Evolutionary conservation across 2,888 invertebrate species (phyloP).

Genomic region (Volucella inflata): DNA sequence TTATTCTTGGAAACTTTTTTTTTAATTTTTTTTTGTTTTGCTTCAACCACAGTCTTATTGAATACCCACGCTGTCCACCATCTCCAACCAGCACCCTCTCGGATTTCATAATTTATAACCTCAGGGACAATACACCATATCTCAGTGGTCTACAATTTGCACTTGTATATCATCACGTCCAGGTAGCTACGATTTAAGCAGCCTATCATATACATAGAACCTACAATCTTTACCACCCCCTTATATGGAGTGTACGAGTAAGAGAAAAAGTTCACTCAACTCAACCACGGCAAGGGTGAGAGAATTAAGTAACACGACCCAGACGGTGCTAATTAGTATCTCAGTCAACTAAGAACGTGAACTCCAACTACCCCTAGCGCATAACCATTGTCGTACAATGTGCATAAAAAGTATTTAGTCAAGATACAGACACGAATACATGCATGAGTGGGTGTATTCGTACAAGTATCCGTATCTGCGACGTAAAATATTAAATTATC

Average conservation of each 20-base stretch:
- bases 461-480: slow-evolving; percentile 4
- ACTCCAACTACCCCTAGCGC: neutral
- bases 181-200: neutral
- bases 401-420: slow-evolving; percentile 12
- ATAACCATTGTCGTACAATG: too few species aligned
- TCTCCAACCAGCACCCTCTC: slow-evolving; percentile 33
- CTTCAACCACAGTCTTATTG: slow-evolving; percentile 25
- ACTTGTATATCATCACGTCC: neutral
- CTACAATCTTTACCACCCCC: neutral
- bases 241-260: neutral
- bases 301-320: slow-evolving; percentile 50
- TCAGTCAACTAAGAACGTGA: slow-evolving; percentile 37
- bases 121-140: slow-evolving; percentile 20
- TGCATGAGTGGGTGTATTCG: too few species aligned
- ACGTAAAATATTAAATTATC: slow-evolving; percentile 29
- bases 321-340: slow-evolving; percentile 64
- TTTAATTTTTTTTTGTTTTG: slow-evolving; percentile 10
- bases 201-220: neutral
- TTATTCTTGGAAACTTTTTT: slow-evolving; percentile 6
- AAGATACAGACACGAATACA: neutral
- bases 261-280: slow-evolving; percentile 55
- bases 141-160: slow-evolving; percentile 20
- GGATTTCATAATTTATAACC: slow-evolving; percentile 61
- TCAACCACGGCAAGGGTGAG: neutral
- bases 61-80: slow-evolving; percentile 1